Base-by-base conservation (phyloP, 2,888 invertebrate species). In the Dorcus parallelipipedus region DNA sequence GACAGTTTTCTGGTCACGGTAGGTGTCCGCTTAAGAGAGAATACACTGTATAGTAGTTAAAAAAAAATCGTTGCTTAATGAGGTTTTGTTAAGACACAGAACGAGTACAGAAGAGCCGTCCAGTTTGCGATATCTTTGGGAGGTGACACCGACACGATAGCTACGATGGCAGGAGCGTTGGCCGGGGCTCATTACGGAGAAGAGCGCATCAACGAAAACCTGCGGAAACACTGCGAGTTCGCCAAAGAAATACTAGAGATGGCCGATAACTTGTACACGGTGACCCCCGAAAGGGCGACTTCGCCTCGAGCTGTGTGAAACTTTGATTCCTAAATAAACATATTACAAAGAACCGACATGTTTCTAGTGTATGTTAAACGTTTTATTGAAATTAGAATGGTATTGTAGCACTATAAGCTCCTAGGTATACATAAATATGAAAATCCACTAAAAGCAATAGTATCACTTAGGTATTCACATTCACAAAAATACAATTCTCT, bases 71-170 rank as follows among this genome's bases (percentile, higher is more conserved):
- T 10, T 43, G 51, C 53, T 58, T 49, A 39, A 33, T 42, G 3
- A 8, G 5, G 38, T 59, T 54, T 62, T 57, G 53, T 72, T 71
- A 79, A 82, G 78, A 81, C 82, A 45, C 79, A 82, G 9, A 85
- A 84, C 74, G 77, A 80, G 23, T 83, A 88, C 68, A 81, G 87
- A 69, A 79, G 87, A 63, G 83, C 87, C 3, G 76, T 91, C 40
- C 85, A 88, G 67, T 87, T 85, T 74, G 86, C 90, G 8, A 86
- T 90, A 61, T 82, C 84, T 10, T 75, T 91, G 9, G 90, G 90
- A 23, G 90, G 90, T 3, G 90, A 91, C 73, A 87, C 90, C 0
- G 90, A 91, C 69, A 91, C 90, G 0, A 89, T 91, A 66, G 89
- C 87, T 0, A 82, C 84, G 50, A 90, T 90, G 89, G 84, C 89